These are phyloP conservation scores for Corydoras maculifer DNA, from an alignment of 2,113 vertebrate species.

Conservation along the genomic window DNA sequence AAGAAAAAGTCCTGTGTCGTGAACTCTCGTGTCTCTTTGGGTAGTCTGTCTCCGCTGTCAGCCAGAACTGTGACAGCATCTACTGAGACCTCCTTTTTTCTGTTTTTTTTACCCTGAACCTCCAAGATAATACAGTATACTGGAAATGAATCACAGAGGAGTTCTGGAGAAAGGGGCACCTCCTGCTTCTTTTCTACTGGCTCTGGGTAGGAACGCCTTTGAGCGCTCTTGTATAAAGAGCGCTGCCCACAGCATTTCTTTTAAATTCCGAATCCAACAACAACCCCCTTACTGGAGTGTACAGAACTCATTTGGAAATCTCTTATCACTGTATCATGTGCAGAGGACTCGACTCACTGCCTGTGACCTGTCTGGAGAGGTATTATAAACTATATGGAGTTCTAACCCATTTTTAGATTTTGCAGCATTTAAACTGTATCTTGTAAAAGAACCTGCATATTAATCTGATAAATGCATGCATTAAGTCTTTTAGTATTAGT, in stretches of 20 bases:
- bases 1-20: no score
- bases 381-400: no score
- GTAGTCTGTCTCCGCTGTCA: background rate
- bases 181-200: constrained; percentile 52
- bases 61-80: background rate
- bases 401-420: no score
- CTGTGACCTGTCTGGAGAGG: no score
- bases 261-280: constrained; percentile 21
- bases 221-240: constrained; percentile 55
- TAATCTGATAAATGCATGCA: no score
- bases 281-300: background rate
- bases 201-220: constrained; percentile 52
- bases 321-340: no score
- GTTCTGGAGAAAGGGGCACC: constrained; percentile 19
- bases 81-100: background rate
- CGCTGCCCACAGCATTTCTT: constrained; percentile 23
- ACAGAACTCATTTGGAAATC: background rate
- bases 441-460: no score
- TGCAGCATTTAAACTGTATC: no score
- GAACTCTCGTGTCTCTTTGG: no score
- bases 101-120: constrained; percentile 5
- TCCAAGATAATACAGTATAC: constrained; percentile 4
- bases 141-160: constrained; percentile 41
- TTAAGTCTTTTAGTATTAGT: no score
- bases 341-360: no score